Percentiles rank a stretch among this genome's conserved stretches.
phyloP scores from a whole-genome alignment of 1,140 invertebrate genomes.

The Tachypleus tridentatus region DNA sequence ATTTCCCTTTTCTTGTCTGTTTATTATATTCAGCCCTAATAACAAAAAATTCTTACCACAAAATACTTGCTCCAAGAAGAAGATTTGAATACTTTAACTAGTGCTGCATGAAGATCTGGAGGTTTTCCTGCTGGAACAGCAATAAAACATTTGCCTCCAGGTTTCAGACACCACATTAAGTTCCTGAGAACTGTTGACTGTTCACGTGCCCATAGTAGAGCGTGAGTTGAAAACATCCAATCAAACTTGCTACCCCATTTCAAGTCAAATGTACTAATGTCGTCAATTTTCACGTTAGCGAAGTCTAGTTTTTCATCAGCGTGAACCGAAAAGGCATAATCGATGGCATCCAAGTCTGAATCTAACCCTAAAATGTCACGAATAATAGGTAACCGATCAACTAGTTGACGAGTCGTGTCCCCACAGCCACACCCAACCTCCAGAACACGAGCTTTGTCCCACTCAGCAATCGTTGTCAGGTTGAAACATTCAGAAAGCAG shows the following conservation, averaged over 20 bases:
- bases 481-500: slow-evolving; percentile 13
- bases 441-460: slow-evolving; percentile 8
- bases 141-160: slow-evolving; percentile 14
- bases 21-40: no score
- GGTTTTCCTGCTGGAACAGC: slow-evolving; percentile 18
- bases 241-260: slow-evolving; percentile 19
- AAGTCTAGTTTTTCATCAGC: slow-evolving; percentile 21
- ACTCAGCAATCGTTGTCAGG: slow-evolving; percentile 12
- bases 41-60: slow-evolving; percentile 8
- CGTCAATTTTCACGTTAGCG: slow-evolving; percentile 14
- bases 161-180: slow-evolving; percentile 20
- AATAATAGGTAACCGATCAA: slow-evolving; percentile 10
- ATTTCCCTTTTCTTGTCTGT: no score
- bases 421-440: slow-evolving; percentile 16
- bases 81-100: slow-evolving; percentile 11
- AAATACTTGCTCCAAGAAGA: slow-evolving; percentile 17
- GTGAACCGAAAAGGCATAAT: slow-evolving; percentile 14
- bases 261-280: slow-evolving; percentile 12
- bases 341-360: slow-evolving; percentile 12
- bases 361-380: slow-evolving; percentile 15
- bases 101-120: slow-evolving; percentile 15
- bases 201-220: slow-evolving; percentile 15
- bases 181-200: slow-evolving; percentile 13
- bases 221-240: slow-evolving; percentile 17
- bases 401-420: slow-evolving; percentile 13